Conservation (phyloP, 2,888 invertebrate genomes). For the Scaptomyza cyrtandrae region DNA sequence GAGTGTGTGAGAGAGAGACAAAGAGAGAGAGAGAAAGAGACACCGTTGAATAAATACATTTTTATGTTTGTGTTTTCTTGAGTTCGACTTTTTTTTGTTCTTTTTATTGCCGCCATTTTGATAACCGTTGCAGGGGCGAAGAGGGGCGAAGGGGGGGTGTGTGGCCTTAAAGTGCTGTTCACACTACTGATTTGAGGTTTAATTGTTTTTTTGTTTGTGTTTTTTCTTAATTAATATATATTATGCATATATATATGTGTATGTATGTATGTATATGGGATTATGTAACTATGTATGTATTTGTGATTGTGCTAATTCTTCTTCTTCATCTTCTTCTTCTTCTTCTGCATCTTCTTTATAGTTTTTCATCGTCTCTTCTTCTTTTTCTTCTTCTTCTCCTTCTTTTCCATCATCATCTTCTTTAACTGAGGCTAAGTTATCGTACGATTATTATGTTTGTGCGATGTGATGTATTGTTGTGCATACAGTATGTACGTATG, state of each 20-base stretch:
- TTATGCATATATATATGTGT: slow-evolving; percentile 6
- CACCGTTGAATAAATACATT: slow-evolving; percentile 12
- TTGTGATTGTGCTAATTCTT: slow-evolving; percentile 35
- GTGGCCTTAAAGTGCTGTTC: slow-evolving; percentile 3
- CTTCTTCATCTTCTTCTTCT: slow-evolving; percentile 13
- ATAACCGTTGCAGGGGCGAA: not conserved
- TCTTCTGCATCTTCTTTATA: slow-evolving; percentile 2
- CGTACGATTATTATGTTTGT: slow-evolving; percentile 5
- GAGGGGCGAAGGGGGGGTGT: not conserved
- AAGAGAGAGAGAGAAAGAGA: slow-evolving; percentile 17
- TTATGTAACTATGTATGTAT: slow-evolving; percentile 9
- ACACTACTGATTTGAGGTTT: slow-evolving; percentile 14
- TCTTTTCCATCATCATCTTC: not conserved
- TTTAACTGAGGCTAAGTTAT: slow-evolving; percentile 6
- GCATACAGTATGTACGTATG: not conserved
- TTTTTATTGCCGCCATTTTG: slow-evolving; percentile 35
- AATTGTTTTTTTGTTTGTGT: too few species aligned
- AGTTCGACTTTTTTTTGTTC: too few species aligned
- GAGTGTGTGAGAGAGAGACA: slow-evolving; percentile 6
- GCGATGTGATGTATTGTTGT: slow-evolving; percentile 12
- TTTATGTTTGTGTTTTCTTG: slow-evolving; percentile 3
- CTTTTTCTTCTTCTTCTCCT: not conserved
- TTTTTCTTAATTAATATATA: too few species aligned
- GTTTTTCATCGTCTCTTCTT: not conserved
- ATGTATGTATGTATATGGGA: slow-evolving; percentile 11